Conservation (phyloP, 2,888 invertebrate genomes). For the Phalera bucephala region DNA sequence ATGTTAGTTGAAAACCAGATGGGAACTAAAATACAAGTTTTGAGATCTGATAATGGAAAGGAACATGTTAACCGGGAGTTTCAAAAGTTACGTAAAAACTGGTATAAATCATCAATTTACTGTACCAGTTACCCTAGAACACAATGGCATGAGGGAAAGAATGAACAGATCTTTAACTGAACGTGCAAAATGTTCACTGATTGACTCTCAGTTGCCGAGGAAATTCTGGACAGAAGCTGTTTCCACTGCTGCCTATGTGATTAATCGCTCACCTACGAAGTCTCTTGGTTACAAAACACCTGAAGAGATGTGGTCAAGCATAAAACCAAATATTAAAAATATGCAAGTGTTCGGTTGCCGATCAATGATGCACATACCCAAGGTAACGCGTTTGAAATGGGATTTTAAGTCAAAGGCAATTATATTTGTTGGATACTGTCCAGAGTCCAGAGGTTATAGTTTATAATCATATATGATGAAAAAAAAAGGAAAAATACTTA, state of each 20-base stretch:
- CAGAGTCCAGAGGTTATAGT: no score
- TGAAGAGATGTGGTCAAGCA: conserved; percentile 38
- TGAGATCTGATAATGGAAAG: no score
- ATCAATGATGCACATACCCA: conserved; percentile 7
- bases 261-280: conserved; percentile 5
- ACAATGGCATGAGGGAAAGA: neutral
- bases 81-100: no score
- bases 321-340: conserved; percentile 29
- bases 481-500: no score
- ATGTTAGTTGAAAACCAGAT: no score
- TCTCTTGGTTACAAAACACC: conserved; percentile 7
- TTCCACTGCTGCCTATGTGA: conserved; percentile 3
- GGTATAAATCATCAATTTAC: neutral
- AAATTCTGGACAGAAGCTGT: conserved; percentile 6
- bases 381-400: conserved; percentile 3
- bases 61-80: no score
- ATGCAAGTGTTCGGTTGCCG: conserved; percentile 41
- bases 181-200: conserved; percentile 19
- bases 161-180: conserved; percentile 1
- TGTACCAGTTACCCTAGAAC: conserved; percentile 1
- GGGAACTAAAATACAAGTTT: no score
- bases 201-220: neutral
- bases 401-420: conserved; percentile 27
- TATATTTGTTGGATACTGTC: conserved; percentile 42
- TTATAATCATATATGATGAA: no score